A percentile compares a stretch with the other conserved stretches of the same genome.
Evolutionary conservation across 2,797 vertebrate species (phyloP).

Genomic region (Taeniopygia guttata): DNA sequence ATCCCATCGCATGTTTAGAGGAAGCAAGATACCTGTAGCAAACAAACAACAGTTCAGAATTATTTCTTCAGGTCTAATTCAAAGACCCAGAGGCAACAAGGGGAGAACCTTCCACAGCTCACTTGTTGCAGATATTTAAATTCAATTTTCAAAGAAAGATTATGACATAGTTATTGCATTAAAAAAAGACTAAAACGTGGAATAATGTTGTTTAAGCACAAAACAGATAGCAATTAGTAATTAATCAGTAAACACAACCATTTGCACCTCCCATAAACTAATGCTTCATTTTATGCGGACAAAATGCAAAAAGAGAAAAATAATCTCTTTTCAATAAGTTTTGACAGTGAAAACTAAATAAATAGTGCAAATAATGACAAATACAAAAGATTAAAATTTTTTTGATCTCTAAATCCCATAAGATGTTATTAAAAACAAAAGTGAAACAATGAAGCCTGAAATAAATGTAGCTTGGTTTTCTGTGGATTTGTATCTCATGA

Average conservation of each 20-base stretch:
- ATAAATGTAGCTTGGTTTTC: slow-evolving; percentile 9
- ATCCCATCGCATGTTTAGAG: not conserved
- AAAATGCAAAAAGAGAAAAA: not conserved
- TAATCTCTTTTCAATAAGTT: not conserved
- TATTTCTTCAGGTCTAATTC: not conserved
- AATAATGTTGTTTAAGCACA: not conserved
- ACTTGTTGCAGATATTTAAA: not conserved
- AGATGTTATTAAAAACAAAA: slow-evolving; percentile 33
- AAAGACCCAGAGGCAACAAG: not conserved
- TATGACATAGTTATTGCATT: not conserved
- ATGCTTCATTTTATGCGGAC: not conserved
- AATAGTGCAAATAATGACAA: not conserved
- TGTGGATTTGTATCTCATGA: not conserved
- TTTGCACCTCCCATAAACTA: not conserved
- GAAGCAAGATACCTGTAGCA: not conserved
- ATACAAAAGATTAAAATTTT: not conserved
- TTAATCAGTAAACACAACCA: not conserved
- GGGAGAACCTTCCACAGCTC: not conserved
- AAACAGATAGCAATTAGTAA: not conserved
- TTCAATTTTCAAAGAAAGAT: not conserved
- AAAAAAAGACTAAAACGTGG: accelerated
- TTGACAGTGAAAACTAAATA: not conserved
- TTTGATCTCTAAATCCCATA: not conserved
- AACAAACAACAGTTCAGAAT: not conserved
- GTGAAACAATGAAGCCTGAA: slow-evolving; percentile 21